Evolutionary conservation across 23 tunicate species (phyloP), one percentile per base, ranked within the genome.

Genomic region (Diplosoma virens): DNA sequence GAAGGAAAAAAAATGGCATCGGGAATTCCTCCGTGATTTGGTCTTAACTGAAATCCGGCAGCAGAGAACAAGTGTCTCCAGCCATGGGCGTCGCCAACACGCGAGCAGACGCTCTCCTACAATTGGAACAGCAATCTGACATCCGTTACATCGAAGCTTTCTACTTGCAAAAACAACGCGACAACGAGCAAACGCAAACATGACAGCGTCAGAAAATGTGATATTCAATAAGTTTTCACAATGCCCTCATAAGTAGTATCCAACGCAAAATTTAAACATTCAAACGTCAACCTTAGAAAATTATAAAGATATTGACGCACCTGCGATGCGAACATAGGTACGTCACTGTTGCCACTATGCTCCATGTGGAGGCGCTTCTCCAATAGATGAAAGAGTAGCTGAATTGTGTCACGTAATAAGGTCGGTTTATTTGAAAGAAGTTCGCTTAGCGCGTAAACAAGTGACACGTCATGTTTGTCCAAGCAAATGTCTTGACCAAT

Each of bases 1-100:
- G 30, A 27, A 3, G 96, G 96, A 41, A 89, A 89, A 58, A 89
- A 82, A 56, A 89, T 73, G 33, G 96, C 96, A 28, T 72, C 88
- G n/a, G 96, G 88, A 4, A 82, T 25, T 32, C 69, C 77, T 31
- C 46, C 55, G 22, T 37, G 20, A 36, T 56, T 48, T 59, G 81
- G 76, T 4, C 84, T 56, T 0, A 89, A 69, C 37, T 77, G 35
- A 53, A 89, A 89, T 22, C 96, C 96, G 14, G 81, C 79, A 58
- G 96, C 81, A 1, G 81, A 33, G 1, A 89, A 83, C 1, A 89
- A 32, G 25, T 83, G 64, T 24, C 88, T 77, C 96, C 96, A 89
- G 0, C 96, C 96, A 7, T 21, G 53, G 18, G 77, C 52, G 33
- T 78, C 24, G 32, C 71, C 61, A 30, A 89, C 47, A 17, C 80